A percentile compares a stretch with the other conserved stretches of the same genome.
These are phyloP conservation scores for Montipora efflorescens DNA, from an alignment of 64 coral and sea anemone species.

Conservation along the genomic window DNA sequence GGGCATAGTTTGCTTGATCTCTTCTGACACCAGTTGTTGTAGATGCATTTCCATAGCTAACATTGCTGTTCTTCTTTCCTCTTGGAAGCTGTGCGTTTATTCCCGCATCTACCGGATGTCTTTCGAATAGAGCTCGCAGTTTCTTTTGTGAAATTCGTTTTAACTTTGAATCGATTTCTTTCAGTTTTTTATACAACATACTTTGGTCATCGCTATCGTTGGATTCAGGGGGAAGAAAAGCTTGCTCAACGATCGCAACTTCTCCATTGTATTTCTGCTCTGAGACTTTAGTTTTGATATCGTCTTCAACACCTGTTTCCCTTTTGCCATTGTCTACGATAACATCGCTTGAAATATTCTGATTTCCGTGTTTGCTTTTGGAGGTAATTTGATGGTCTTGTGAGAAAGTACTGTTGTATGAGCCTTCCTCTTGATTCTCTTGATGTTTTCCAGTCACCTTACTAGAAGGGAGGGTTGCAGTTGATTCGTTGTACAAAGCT, in stretches of 20 bases:
- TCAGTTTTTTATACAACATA: not conserved
- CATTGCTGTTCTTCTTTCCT: not conserved
- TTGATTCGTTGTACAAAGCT: not conserved
- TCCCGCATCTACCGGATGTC: not conserved
- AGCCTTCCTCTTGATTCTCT: not conserved
- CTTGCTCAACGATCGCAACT: not conserved
- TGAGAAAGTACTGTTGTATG: not conserved
- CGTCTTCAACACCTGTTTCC: not conserved
- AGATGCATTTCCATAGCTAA: not conserved
- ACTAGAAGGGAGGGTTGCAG: not conserved
- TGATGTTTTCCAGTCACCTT: not conserved
- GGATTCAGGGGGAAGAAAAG: too few species aligned
- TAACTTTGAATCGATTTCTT: not conserved
- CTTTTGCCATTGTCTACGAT: not conserved
- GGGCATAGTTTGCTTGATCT: not conserved
- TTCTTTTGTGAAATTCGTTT: not conserved
- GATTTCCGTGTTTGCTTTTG: not conserved
- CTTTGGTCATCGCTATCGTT: not conserved
- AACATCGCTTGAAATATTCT: not conserved
- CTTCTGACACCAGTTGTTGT: constrained; percentile 27
- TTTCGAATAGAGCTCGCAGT: not conserved
- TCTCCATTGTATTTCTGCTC: not conserved
- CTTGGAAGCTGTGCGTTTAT: not conserved
- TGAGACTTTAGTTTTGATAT: not conserved
- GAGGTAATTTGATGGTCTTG: not conserved